Conservation (phyloP, 35 echinoderm and acorn worm genomes). For the Apostichopus parvimensis region DNA sequence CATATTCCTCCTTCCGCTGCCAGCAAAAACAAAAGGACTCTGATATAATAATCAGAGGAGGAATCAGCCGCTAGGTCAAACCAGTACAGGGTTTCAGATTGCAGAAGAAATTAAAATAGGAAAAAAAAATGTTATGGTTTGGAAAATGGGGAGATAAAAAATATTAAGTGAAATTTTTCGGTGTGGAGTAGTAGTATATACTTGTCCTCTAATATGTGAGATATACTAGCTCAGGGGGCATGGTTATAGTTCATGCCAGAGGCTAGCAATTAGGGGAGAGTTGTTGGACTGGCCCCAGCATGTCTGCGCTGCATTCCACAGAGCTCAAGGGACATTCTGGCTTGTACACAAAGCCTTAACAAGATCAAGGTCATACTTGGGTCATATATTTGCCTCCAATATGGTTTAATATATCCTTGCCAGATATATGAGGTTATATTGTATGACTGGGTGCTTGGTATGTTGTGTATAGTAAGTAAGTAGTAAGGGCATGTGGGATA, state of each 20-base stretch:
- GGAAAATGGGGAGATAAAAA: constrained; percentile 19
- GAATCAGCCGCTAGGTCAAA: not conserved
- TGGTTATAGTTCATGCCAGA: constrained; percentile 22
- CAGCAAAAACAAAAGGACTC: too few relatives aligned
- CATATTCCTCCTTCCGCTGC: too few relatives aligned
- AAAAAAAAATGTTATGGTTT: not conserved
- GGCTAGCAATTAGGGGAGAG: constrained; percentile 55
- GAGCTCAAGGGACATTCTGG: constrained; percentile 46
- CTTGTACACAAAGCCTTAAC: constrained; percentile 60
- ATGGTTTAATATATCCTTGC: not conserved
- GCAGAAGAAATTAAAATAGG: constrained; percentile 20
- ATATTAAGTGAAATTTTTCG: not conserved
- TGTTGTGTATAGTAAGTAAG: not conserved
- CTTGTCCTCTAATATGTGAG: not conserved
- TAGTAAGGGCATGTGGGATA: not conserved
- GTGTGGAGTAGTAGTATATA: not conserved
- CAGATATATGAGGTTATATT: not conserved
- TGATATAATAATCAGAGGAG: too few relatives aligned
- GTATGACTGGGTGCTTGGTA: constrained; percentile 6
- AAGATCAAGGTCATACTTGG: constrained; percentile 51
- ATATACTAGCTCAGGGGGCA: constrained; percentile 30
- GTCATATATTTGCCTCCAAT: constrained; percentile 16
- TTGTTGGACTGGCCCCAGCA: constrained; percentile 45
- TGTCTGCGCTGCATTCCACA: constrained; percentile 48
- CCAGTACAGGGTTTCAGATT: not conserved